Evolutionary conservation across 2,888 invertebrate genomes (phyloP), one percentile per base, ranked within the genome.

Genomic region (Aproaerema taeniolella): DNA sequence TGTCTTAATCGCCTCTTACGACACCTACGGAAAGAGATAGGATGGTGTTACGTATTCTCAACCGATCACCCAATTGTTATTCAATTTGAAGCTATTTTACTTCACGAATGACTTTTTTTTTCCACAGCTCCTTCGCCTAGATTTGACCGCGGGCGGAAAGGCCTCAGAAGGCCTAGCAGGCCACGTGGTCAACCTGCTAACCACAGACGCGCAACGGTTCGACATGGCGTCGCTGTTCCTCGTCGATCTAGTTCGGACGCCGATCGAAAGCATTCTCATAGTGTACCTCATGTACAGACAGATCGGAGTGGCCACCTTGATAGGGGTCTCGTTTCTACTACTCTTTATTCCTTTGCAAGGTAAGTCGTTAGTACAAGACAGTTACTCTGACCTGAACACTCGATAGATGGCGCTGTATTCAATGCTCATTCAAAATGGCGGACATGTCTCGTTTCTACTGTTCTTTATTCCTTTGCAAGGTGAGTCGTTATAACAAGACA

Each of bases 191-290:
- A 92, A 94, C 76, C 71, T 96, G 24, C 69, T 97, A 45, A 95
- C 96, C 0, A 96, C 96, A 40, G 97, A 97, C 71, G 95, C 96
- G 0, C 92, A 91, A 49, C 80, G 96, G 43, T 95, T 97, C 72
- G 96, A 97, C 71, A 89, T 94, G 75, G 92, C 93, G 6, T 88
- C 92, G 12, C 80, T 95, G 37, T 95, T 95, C 66, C 76, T 95
- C 12, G 93, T 95, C 68, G 95, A 94, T 61, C 74, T 97, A 3
- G 92, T 95, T 89, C 85, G 95, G 13, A 94, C 94, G 0, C 96
- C 96, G 0, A 65, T 96, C 1, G 93, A 96, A 72, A 92, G 94
- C 11, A 62, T 91, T 0, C 88, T 94, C 28, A 91, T 94, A n/a
- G 89, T 93, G 2, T 91, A 89, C 58, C 88, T 96, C 7, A 91